Percentiles rank a stretch among this genome's conserved stretches.
phyloP scores from a whole-genome alignment of 1,140 invertebrate genomes.

The Cylas formicarius region DNA sequence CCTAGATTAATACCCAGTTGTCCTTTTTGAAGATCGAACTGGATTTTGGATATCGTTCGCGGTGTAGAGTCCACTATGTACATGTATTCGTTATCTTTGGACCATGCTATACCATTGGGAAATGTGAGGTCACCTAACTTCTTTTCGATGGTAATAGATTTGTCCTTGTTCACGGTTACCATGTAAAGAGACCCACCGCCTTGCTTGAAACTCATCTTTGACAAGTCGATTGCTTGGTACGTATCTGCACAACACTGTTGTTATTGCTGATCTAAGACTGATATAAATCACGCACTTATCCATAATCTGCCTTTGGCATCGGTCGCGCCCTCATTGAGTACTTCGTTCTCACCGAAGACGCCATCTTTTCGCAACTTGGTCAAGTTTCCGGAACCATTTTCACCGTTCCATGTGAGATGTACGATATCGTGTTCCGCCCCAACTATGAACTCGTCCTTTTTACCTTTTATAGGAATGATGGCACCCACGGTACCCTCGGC shows the following conservation, averaged over 20 bases:
- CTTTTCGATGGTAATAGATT: constrained; percentile 39
- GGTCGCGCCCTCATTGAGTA: constrained; percentile 80
- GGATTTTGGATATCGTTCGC: constrained; percentile 32
- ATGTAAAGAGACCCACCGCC: constrained; percentile 44
- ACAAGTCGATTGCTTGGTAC: background rate
- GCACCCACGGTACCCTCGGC: constrained; percentile 13
- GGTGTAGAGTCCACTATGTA: constrained; percentile 69
- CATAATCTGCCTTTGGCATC: constrained; percentile 69
- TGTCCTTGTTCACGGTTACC: constrained; percentile 43
- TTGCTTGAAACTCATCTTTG: too few species aligned
- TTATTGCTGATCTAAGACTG: too few species aligned
- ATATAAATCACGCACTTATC: constrained; percentile 60
- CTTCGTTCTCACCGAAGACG: constrained; percentile 43
- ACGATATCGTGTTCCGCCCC: too few species aligned
- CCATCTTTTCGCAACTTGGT: constrained; percentile 10
- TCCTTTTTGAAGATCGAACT: background rate
- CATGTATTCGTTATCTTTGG: constrained; percentile 55
- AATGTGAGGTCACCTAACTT: constrained; percentile 49
- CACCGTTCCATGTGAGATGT: too few species aligned
- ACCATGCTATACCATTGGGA: constrained; percentile 79
- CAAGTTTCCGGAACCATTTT: constrained; percentile 4
- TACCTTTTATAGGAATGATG: constrained; percentile 10
- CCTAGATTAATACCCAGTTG: too few species aligned
- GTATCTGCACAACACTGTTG: background rate
- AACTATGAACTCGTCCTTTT: constrained; percentile 12